Evolutionary conservation across 2,888 invertebrate genomes (phyloP).

Genomic region (Oxycera nigricornis): DNA sequence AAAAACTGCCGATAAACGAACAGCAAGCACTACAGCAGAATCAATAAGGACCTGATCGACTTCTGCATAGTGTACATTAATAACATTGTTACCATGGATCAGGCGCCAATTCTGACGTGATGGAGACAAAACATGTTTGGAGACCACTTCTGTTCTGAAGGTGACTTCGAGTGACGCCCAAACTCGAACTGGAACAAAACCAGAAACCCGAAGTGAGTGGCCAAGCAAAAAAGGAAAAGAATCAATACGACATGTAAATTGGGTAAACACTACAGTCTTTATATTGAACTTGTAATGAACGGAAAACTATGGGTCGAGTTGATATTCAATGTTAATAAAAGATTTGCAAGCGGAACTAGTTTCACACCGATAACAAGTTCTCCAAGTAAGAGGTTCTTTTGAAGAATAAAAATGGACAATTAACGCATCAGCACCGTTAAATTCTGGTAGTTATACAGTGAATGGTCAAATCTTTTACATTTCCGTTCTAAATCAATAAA

Average conservation of each 20-base stretch:
- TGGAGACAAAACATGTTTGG: conserved; percentile 19
- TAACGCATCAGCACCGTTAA: too few relatives aligned
- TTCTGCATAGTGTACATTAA: conserved; percentile 22
- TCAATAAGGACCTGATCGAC: conserved; percentile 29
- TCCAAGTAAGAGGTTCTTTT: background rate
- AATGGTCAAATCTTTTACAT: too few relatives aligned
- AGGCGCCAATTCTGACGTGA: conserved; percentile 17
- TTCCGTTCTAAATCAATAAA: too few relatives aligned
- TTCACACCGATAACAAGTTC: background rate
- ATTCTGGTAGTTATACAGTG: too few relatives aligned
- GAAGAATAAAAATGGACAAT: background rate
- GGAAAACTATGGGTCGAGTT: background rate
- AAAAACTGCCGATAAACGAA: conserved; percentile 18
- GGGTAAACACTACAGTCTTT: conserved; percentile 14
- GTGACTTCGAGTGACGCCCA: conserved; percentile 33
- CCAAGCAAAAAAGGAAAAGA: background rate
- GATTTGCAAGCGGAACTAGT: background rate
- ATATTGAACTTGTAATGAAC: conserved; percentile 4
- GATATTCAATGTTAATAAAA: background rate
- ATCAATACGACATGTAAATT: conserved; percentile 27
- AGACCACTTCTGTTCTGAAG: conserved; percentile 14
- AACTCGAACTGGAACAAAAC: conserved; percentile 4
- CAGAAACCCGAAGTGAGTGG: conserved; percentile 29
- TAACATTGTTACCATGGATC: conserved; percentile 14
- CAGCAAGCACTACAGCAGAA: background rate